Percentiles rank a stretch among this genome's conserved stretches.
These are phyloP conservation scores for Enteromius thamalakanensis DNA, from an alignment of 2,797 vertebrate genomes.

Conservation along the genomic window DNA sequence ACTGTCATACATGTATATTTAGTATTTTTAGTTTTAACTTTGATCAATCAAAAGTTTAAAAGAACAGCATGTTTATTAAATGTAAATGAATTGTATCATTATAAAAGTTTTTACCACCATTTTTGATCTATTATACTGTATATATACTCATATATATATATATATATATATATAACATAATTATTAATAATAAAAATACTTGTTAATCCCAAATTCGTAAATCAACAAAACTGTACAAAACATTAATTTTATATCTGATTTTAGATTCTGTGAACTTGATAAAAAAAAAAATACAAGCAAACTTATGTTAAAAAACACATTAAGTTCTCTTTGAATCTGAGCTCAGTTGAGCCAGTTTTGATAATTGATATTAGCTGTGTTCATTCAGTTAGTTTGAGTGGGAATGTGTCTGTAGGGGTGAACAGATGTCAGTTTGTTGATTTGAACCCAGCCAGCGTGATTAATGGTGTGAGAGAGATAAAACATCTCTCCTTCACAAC, in stretches of 20 bases:
- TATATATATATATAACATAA: neutral
- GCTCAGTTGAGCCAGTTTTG: neutral
- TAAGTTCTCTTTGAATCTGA: neutral
- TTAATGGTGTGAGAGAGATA: neutral
- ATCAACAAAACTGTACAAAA: neutral
- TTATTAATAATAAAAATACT: neutral
- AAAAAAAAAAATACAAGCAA: neutral
- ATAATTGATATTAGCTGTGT: neutral
- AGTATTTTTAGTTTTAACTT: neutral
- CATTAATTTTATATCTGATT: neutral
- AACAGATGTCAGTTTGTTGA: conserved; percentile 24
- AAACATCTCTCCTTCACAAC: neutral
- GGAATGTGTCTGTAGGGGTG: conserved; percentile 3
- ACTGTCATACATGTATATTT: neutral
- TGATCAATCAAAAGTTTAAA: neutral
- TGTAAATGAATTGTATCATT: neutral
- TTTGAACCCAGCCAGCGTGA: conserved; percentile 15
- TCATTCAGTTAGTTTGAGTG: conserved; percentile 2
- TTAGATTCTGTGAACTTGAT: neutral
- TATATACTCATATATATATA: neutral
- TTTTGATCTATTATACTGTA: neutral
- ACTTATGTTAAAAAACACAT: neutral
- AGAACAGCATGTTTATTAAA: neutral
- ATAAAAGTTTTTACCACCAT: neutral
- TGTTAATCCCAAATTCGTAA: neutral